phyloP scores from a whole-genome alignment of 2,888 invertebrate genomes.

The Ptilodon capucinus region DNA sequence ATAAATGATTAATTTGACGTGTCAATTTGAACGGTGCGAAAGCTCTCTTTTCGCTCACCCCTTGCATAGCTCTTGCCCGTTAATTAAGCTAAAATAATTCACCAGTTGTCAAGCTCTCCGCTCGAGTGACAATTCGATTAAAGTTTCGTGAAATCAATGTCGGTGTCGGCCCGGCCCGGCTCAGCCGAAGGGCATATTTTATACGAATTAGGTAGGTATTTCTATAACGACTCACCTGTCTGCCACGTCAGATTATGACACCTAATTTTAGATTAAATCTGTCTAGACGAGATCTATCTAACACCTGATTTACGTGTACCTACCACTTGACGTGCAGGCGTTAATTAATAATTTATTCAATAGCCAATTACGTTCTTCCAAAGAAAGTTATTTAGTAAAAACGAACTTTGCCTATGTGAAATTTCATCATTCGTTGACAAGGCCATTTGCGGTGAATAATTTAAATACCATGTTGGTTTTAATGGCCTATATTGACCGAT shows the following conservation, averaged over 20 bases:
- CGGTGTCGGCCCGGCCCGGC: conserved; percentile 11
- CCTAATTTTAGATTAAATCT: conserved; percentile 36
- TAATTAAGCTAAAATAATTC: conserved; percentile 30
- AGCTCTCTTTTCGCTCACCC: too few species aligned
- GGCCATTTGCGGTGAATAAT: too few species aligned
- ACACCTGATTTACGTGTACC: neutral
- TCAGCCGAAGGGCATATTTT: conserved; percentile 9
- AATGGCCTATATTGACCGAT: too few species aligned
- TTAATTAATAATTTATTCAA: conserved; percentile 11
- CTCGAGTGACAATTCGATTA: conserved; percentile 55
- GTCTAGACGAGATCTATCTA: conserved; percentile 7
- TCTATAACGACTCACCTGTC: conserved; percentile 22
- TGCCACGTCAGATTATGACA: conserved; percentile 27
- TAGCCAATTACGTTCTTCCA: conserved; percentile 5
- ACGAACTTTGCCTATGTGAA: too few species aligned
- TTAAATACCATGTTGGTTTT: too few species aligned
- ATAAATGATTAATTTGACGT: too few species aligned
- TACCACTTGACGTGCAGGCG: conserved; percentile 1
- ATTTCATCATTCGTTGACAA: too few species aligned
- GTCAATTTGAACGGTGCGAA: too few species aligned
- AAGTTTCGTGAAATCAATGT: conserved; percentile 40
- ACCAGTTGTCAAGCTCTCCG: conserved; percentile 20
- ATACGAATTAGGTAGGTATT: conserved; percentile 17
- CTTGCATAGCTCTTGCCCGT: conserved; percentile 6
- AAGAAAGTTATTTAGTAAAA: conserved; percentile 12